phyloP scores from a whole-genome alignment of 2,113 vertebrate species.

The Pedetes capensis region DNA sequence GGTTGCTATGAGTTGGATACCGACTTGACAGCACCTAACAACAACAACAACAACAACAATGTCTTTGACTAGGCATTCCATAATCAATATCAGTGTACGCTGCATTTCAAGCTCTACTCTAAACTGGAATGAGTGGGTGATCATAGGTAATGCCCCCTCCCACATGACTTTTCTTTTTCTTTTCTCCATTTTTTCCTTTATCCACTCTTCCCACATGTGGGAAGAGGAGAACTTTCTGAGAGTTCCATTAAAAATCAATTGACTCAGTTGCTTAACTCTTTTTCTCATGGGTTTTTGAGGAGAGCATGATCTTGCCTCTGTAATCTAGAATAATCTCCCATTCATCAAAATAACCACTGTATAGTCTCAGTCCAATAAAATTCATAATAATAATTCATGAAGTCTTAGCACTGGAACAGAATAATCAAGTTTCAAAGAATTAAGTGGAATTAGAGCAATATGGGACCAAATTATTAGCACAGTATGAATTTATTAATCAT shows the following conservation, averaged over 20 bases:
- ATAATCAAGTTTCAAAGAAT: background rate
- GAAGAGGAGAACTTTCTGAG: background rate
- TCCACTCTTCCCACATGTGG: rapidly evolving
- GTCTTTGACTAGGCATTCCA: background rate
- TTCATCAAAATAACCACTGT: background rate
- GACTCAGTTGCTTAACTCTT: background rate
- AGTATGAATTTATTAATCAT: background rate
- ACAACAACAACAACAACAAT: too few species aligned
- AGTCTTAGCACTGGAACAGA: background rate
- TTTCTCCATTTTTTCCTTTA: background rate
- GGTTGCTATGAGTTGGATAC: too few species aligned
- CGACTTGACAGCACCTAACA: too few species aligned
- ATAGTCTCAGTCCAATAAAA: background rate
- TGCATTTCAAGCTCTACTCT: background rate
- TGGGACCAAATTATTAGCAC: background rate
- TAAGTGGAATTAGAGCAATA: background rate
- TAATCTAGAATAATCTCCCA: background rate
- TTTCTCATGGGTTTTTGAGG: background rate
- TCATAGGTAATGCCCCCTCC: background rate
- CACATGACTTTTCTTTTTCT: background rate
- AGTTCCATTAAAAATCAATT: background rate
- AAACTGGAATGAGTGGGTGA: background rate
- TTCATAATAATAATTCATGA: background rate
- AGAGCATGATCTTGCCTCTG: rapidly evolving
- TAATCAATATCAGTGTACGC: background rate